phyloP scores from a whole-genome alignment of 2,888 invertebrate genomes.

The Caradrina clavipalpis region DNA sequence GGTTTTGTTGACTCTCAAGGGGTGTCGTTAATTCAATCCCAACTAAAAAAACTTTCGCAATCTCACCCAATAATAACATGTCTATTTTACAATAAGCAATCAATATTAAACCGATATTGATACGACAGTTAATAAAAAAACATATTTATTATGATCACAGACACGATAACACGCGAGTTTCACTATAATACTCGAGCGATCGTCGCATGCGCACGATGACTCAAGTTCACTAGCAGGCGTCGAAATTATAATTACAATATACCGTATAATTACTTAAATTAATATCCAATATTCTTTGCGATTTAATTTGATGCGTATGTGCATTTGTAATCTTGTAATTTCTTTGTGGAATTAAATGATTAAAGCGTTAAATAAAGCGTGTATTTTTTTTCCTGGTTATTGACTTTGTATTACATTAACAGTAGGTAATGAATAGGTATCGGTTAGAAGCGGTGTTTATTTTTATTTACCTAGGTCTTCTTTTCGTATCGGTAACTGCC shows the following conservation, averaged over 20 bases:
- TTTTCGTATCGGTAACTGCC: too few species aligned
- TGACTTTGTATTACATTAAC: neutral
- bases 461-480: too few species aligned
- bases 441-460: neutral
- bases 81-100: conserved; percentile 16
- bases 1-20: too few species aligned
- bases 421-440: neutral
- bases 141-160: conserved; percentile 19
- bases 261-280: conserved; percentile 44
- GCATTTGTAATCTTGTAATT: conserved; percentile 22
- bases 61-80: neutral
- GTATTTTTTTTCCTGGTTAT: conserved; percentile 23
- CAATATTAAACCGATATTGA: conserved; percentile 22
- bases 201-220: conserved; percentile 14
- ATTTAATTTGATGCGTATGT: conserved; percentile 11
- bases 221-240: conserved; percentile 34
- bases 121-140: conserved; percentile 15
- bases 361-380: conserved; percentile 23
- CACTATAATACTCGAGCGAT: conserved; percentile 54
- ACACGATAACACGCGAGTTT: conserved; percentile 66
- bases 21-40: neutral
- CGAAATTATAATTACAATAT: conserved; percentile 60
- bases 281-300: conserved; percentile 11
- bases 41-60: neutral
- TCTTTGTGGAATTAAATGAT: conserved; percentile 26